A percentile compares a stretch with the other conserved stretches of the same genome.
Conservation (phyloP, 2,888 invertebrate genomes). For the Nomada ruficornis region DNA sequence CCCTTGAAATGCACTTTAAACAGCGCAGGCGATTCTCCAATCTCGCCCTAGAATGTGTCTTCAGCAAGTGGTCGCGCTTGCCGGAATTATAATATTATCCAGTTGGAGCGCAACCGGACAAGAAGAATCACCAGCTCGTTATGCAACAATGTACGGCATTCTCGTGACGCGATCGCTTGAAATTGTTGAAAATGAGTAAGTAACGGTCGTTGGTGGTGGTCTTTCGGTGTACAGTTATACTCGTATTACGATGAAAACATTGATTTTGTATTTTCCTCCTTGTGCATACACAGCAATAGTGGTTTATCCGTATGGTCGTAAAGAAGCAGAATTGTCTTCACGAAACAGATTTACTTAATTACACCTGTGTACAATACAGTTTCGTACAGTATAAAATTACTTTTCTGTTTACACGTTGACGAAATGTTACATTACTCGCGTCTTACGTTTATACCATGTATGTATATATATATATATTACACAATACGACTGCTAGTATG, state of each 20-base stretch:
- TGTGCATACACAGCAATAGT: not conserved
- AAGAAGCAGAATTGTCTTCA: slow-evolving; percentile 25
- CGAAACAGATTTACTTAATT: slow-evolving; percentile 32
- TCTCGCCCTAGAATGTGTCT: slow-evolving; percentile 62
- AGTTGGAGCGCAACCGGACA: slow-evolving; percentile 60
- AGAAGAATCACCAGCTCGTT: slow-evolving; percentile 58
- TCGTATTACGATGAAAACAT: slow-evolving; percentile 26
- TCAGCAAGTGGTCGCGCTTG: slow-evolving; percentile 49
- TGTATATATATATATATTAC: slow-evolving; percentile 29
- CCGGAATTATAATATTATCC: slow-evolving; percentile 65
- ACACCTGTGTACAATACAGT: slow-evolving; percentile 28
- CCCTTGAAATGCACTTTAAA: slow-evolving; percentile 71
- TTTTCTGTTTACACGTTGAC: slow-evolving; percentile 58
- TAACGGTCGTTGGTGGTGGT: not conserved
- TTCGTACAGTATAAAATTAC: slow-evolving; percentile 69
- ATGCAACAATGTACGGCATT: slow-evolving; percentile 43
- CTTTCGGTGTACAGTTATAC: not conserved
- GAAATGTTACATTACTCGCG: slow-evolving; percentile 48
- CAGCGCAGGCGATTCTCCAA: slow-evolving; percentile 63
- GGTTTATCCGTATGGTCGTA: slow-evolving; percentile 19
- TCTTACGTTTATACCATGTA: slow-evolving; percentile 32
- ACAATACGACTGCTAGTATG: slow-evolving; percentile 45
- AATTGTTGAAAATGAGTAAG: not conserved
- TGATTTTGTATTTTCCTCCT: slow-evolving; percentile 19
- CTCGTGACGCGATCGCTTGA: not conserved